Base-by-base conservation (phyloP, 64 coral and sea anemone genomes). In the Hydrozoanthus tunicans region DNA sequence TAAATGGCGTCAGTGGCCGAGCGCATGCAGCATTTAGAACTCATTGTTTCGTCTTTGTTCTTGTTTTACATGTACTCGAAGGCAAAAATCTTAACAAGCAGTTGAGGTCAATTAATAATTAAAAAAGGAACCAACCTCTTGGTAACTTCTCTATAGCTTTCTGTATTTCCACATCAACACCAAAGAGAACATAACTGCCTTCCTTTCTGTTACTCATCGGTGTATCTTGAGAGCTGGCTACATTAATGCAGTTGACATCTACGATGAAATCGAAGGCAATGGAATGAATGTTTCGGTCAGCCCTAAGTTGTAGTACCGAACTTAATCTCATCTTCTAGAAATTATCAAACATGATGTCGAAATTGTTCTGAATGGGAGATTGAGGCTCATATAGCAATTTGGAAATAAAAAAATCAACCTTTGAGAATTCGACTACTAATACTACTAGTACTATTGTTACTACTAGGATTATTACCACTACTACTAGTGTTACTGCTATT, bases 81-180 rank as follows among this genome's bases (percentile, higher is more conserved):
- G 32, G 32, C 32, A 43, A 43, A 43, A 43, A 43, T 43, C 32
- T 43, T 43, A 43, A 43, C 32, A 0, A 43, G 32, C 2, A 17
- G 6, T 56, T 53, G 7, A 15, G 53, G 10, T 55, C 53, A 78
- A 53, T 55, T 55, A 6, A 15, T 55, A 78, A 77, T 4, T 13
- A 55, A 78, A 55, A 26, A 62, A 51, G 6, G n/a, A 65, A 6
- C 53, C 6, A 5, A 96, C 95, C 95, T 94, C 80, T 96, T 20
- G 92, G 92, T 63, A 96, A 88, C 70, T 94, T 94, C 91, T 97
- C 95, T 20, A 97, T 82, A 6, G 89, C 83, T 83, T 91, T 97
- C 62, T 97, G 95, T 63, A 97, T 92, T 79, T 97, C 95, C n/a
- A 94, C 92, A 67, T 97, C 95, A 27, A 91, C 9, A 13, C 92